Percentiles rank a stretch among this genome's conserved stretches.
Evolutionary conservation across 2,888 invertebrate species (phyloP).

Genomic region (Augiades crinisus): DNA sequence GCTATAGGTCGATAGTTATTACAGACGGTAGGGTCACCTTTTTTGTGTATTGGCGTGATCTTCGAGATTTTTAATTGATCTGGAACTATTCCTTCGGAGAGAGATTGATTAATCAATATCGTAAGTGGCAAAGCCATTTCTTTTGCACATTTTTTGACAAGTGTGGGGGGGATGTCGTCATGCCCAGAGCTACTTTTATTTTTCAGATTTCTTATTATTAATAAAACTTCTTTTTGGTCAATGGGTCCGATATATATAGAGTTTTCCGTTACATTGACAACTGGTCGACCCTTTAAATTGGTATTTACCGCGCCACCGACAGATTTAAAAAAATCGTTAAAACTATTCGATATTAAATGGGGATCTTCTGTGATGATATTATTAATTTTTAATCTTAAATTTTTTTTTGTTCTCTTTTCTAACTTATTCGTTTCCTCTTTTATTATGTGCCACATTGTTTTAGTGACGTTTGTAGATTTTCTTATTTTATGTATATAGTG

Average conservation of each 20-base stretch:
- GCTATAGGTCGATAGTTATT: no score
- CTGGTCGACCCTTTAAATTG: background rate
- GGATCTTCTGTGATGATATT: background rate
- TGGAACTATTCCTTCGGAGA: background rate
- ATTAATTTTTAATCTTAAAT: background rate
- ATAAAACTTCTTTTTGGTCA: background rate
- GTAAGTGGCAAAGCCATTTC: background rate
- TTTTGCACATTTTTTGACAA: background rate
- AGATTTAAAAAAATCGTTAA: background rate
- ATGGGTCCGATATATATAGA: conserved; percentile 2
- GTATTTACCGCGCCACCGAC: background rate
- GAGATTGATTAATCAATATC: background rate
- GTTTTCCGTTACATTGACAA: background rate
- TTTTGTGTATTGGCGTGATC: no score
- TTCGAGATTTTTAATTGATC: no score
- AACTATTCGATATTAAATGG: background rate
- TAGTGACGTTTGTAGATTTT: background rate
- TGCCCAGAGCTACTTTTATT: conserved; percentile 4
- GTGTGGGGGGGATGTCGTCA: background rate
- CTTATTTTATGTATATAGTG: background rate
- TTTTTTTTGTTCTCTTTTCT: background rate
- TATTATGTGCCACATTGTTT: conserved; percentile 9
- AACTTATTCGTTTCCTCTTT: conserved; percentile 7
- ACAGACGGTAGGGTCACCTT: no score
- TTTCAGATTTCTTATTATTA: conserved; percentile 7